Evolutionary conservation across 2,113 vertebrate species (phyloP).

Genomic region (Lagopus leucura): DNA sequence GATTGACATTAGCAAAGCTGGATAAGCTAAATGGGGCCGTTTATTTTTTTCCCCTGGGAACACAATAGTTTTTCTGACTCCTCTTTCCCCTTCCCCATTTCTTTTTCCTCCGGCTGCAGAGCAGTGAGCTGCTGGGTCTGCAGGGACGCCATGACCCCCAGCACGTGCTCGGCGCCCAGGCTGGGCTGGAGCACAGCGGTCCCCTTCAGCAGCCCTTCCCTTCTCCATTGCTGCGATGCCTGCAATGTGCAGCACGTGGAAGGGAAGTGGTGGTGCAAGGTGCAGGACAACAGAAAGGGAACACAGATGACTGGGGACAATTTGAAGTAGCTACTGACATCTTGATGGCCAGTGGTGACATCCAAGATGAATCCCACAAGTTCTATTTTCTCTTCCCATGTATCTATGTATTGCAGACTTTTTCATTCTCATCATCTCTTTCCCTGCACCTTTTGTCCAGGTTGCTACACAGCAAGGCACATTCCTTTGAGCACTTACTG

Average conservation of each 20-base stretch:
- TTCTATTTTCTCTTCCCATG: not conserved
- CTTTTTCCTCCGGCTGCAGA: not conserved
- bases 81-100: not conserved
- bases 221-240: not conserved
- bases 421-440: not conserved
- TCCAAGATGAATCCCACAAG: not conserved
- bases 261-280: not conserved
- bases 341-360: not conserved
- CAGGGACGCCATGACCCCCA: not conserved
- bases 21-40: not conserved
- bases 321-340: not conserved
- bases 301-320: not conserved
- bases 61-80: conserved; percentile 22
- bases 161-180: rapidly evolving
- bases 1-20: conserved; percentile 58
- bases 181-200: not conserved
- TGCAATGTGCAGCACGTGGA: rapidly evolving
- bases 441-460: not conserved
- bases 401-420: not conserved
- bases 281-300: not conserved
- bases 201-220: not conserved
- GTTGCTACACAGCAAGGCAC: not conserved
- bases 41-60: not conserved
- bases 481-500: not conserved
- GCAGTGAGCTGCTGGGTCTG: not conserved